Conservation (phyloP, 2,113 vertebrate genomes). For the Anguilla rostrata region DNA sequence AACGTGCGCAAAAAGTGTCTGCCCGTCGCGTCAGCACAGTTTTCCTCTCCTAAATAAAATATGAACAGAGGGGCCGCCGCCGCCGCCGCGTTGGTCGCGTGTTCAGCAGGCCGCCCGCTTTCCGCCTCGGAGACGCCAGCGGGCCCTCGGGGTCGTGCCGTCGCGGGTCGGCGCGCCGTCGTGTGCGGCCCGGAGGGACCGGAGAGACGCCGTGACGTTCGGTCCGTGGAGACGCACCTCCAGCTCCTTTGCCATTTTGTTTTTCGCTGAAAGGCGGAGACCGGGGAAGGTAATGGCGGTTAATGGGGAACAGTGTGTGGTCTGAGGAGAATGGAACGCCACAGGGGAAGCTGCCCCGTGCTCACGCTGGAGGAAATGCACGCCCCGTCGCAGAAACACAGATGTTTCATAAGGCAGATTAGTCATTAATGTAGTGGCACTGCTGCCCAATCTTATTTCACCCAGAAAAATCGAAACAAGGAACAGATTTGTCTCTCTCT, state of each 20-base stretch:
- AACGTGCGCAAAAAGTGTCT: slow-evolving; percentile 24
- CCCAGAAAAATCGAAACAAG: not conserved
- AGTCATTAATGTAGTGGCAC: slow-evolving; percentile 17
- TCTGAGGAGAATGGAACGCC: slow-evolving; percentile 13
- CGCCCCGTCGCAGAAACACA: slow-evolving; percentile 25
- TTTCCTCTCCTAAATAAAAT: not conserved
- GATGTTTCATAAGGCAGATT: slow-evolving; percentile 29
- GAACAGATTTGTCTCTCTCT: not conserved
- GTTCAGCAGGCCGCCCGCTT: not conserved
- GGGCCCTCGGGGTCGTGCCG: not conserved
- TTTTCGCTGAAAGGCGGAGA: not conserved
- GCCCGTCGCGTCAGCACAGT: not conserved
- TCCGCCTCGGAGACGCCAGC: not conserved
- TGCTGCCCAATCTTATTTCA: slow-evolving; percentile 19
- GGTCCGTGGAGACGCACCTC: not conserved
- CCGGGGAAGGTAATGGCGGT: not conserved
- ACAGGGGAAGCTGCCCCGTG: slow-evolving; percentile 31
- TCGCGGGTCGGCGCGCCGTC: too few relatives aligned
- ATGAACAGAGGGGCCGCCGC: not conserved
- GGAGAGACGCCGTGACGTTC: not conserved
- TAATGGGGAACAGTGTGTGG: slow-evolving; percentile 18
- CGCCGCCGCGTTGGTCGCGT: not conserved
- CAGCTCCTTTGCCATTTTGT: not conserved
- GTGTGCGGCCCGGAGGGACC: not conserved
- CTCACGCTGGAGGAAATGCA: slow-evolving; percentile 35